Conservation (phyloP, 2,888 invertebrate genomes). For the Ormyrus pomaceus region DNA sequence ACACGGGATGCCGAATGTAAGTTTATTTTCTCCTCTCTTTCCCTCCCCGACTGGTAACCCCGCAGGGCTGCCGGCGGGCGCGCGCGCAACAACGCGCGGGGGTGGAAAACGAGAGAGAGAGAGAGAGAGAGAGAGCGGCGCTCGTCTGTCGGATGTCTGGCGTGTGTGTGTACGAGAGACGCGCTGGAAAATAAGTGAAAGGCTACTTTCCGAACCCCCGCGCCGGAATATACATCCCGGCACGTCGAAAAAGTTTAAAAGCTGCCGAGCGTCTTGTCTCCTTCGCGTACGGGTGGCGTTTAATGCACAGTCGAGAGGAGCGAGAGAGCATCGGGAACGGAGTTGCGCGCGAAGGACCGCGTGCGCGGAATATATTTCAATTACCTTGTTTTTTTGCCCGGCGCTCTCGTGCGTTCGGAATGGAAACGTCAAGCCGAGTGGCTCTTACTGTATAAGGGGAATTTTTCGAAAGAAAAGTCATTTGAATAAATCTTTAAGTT, state of each 20-base stretch:
- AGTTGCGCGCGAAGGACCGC: background rate
- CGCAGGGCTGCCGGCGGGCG: background rate
- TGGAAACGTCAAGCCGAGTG: background rate
- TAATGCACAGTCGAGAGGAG: conserved; percentile 15
- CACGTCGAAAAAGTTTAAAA: conserved; percentile 39
- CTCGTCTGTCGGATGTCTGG: conserved; percentile 60
- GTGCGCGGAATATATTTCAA: conserved; percentile 39
- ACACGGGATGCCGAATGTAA: conserved; percentile 40
- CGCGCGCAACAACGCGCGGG: background rate
- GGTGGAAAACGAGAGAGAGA: conserved; percentile 23
- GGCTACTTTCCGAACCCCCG: conserved; percentile 62
- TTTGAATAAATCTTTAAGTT: background rate
- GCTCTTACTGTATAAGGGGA: no score
- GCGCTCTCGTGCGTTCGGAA: background rate
- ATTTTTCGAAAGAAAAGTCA: background rate
- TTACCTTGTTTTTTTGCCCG: background rate
- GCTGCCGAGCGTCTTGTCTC: background rate
- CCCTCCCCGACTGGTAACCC: background rate
- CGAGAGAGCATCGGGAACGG: background rate
- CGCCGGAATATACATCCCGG: conserved; percentile 9
- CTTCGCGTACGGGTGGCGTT: background rate
- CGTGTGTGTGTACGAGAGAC: conserved; percentile 49
- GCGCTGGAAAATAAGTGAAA: conserved; percentile 66
- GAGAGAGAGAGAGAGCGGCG: conserved; percentile 39
- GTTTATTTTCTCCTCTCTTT: conserved; percentile 11